Evolutionary conservation across 2,113 vertebrate genomes (phyloP), one percentile per base, ranked within the genome.

Genomic region (Cisticola juncidis): DNA sequence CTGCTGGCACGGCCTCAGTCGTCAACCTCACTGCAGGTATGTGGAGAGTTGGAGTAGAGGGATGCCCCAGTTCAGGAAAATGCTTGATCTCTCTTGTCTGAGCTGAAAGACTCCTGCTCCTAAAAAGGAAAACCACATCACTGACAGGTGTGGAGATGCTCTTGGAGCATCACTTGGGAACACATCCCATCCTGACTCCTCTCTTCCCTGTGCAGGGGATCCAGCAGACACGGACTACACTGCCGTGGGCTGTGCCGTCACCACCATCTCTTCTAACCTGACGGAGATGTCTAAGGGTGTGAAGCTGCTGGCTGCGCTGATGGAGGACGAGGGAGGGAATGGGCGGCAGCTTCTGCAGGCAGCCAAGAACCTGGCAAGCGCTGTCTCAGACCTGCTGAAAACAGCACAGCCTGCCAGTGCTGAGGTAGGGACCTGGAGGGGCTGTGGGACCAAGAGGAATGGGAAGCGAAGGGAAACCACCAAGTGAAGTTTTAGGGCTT

Each of bases 261-360:
- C 99, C 91, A 99, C 99, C 24, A 99, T 99, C 97, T 99, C 99
- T 91, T 99, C 99, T 95, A 99, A 99, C 97, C 97, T 99, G 95
- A 99, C 99, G 4, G 99, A 99, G 98, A 99, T 99, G 99, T 99
- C 99, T 23, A 99, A 99, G 61, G 99, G 99, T 0, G 99, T 99
- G 26, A 99, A 99, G 76, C 98, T 99, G 70, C 97, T 99, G 92
- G 99, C 99, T 0, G 99, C 99, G 0, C 98, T 99, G 54, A 99
- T 99, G 98, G 99, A 99, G 81, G 99, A 99, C 0, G 99, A 99
- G 84, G 99, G 99, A 3, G 98, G 98, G 22, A 99, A 98, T 0
- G 99, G 99, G 29, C 98, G 99, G 65, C 98, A 99, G 96, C 98
- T 99, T 62, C 97, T 99, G 28, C 98, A 99, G 20, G 99, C 99